Conservation (phyloP, 2,113 vertebrate genomes). For the Gnathonemus echidnorhynchus region DNA sequence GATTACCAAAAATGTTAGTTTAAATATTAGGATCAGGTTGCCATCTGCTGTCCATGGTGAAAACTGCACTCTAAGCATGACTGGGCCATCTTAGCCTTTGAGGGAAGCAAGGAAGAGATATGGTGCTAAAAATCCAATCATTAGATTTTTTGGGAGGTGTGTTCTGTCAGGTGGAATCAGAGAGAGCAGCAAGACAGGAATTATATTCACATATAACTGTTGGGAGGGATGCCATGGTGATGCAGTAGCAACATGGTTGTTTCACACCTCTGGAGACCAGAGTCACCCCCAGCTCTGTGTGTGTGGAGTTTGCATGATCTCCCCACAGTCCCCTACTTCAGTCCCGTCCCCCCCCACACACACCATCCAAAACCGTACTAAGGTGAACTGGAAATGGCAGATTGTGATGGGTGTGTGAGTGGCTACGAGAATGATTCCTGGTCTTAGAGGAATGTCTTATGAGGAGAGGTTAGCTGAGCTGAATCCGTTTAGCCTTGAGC, state of each 20-base stretch:
- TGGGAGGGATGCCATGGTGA: neutral
- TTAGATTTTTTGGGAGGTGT: neutral
- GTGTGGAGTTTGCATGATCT: neutral
- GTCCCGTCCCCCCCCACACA: no score
- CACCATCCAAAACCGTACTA: neutral
- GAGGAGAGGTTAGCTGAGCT: no score
- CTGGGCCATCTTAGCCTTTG: neutral
- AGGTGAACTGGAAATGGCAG: neutral
- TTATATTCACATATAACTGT: neutral
- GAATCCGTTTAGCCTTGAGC: no score
- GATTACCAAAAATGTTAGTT: neutral
- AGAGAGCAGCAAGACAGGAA: neutral
- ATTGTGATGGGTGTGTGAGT: neutral
- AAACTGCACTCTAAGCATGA: neutral
- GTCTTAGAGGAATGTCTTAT: no score
- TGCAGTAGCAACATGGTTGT: neutral
- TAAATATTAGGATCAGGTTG: constrained; percentile 7
- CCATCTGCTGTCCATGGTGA: constrained; percentile 19
- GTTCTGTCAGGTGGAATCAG: neutral
- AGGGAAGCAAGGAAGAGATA: neutral
- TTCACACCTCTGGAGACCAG: neutral
- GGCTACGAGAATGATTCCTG: no score
- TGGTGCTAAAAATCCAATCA: neutral
- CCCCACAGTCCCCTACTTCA: neutral
- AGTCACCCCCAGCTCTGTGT: neutral